phyloP scores from a whole-genome alignment of 2,113 vertebrate species.

The Tachycineta bicolor region DNA sequence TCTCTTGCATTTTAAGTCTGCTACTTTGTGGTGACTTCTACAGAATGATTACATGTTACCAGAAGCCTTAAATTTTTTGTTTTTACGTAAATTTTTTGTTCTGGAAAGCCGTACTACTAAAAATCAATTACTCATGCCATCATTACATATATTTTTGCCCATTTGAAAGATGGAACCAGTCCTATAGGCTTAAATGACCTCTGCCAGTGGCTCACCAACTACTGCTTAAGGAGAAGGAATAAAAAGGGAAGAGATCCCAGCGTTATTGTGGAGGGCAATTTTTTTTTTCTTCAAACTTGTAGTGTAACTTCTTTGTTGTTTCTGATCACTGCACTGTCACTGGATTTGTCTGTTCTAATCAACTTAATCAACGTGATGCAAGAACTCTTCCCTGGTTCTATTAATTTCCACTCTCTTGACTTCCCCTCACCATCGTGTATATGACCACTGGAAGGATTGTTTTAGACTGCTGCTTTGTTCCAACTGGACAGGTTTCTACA shows the following conservation, averaged over 20 bases:
- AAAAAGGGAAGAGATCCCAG: background rate
- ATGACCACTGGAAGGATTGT: background rate
- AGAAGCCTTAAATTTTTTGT: background rate
- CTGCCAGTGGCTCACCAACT: background rate
- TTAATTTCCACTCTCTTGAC: background rate
- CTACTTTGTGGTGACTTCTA: background rate
- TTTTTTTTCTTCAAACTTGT: background rate
- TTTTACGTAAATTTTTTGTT: background rate
- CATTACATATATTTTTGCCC: background rate
- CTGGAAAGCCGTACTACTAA: background rate
- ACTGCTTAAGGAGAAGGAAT: background rate
- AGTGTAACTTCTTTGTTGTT: background rate
- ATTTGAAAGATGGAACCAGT: background rate
- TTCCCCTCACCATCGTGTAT: rapidly evolving
- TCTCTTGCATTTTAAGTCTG: background rate
- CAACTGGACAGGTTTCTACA: background rate
- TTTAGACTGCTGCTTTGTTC: background rate
- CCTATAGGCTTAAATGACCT: background rate
- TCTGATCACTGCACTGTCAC: background rate
- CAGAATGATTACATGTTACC: background rate
- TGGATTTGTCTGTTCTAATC: background rate
- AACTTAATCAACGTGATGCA: rapidly evolving
- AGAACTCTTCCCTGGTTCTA: background rate
- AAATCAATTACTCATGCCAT: background rate
- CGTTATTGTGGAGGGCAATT: background rate